These are phyloP conservation scores for Drosophila lacicola DNA, from an alignment of 2,888 invertebrate genomes.

Conservation along the genomic window DNA sequence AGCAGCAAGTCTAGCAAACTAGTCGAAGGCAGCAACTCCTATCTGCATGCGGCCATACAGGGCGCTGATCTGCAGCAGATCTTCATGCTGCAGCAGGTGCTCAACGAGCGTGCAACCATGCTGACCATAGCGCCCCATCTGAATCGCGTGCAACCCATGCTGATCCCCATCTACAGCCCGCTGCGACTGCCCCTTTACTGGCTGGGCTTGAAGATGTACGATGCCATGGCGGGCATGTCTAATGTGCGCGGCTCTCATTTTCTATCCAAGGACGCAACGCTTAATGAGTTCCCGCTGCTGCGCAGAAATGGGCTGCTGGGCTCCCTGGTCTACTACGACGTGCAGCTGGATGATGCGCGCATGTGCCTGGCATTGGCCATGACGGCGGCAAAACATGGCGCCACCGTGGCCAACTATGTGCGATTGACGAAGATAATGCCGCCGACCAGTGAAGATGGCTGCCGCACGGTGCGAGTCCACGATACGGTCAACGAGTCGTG, in stretches of 20 bases:
- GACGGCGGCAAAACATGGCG: conserved; percentile 97
- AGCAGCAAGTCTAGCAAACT: conserved; percentile 98
- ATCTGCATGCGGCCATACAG: conserved; percentile 98
- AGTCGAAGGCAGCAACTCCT: conserved; percentile 98
- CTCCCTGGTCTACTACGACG: conserved; percentile 99
- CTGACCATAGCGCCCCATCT: conserved; percentile 98
- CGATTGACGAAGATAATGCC: conserved; percentile 91
- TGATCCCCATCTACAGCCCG: conserved; percentile 99
- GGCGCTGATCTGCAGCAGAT: conserved; percentile 95
- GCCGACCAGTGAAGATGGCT: conserved; percentile 80
- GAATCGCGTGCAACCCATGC: conserved; percentile 97
- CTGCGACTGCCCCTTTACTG: conserved; percentile 99
- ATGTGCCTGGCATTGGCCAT: conserved; percentile 98
- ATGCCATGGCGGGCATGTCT: conserved; percentile 97
- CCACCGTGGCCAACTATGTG: conserved; percentile 96
- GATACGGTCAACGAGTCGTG: conserved; percentile 91
- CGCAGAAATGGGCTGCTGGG: conserved; percentile 96
- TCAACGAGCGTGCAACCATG: conserved; percentile 97
- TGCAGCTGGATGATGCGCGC: conserved; percentile 99
- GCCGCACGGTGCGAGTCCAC: conserved; percentile 87
- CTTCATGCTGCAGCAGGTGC: conserved; percentile 98
- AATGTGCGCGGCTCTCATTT: conserved; percentile 97
- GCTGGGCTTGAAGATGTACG: conserved; percentile 99
- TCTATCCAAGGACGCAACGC: conserved; percentile 94
- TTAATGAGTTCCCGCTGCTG: conserved; percentile 99